Conservation (phyloP, 1,140 invertebrate species). For the Neodiprion lecontei region DNA sequence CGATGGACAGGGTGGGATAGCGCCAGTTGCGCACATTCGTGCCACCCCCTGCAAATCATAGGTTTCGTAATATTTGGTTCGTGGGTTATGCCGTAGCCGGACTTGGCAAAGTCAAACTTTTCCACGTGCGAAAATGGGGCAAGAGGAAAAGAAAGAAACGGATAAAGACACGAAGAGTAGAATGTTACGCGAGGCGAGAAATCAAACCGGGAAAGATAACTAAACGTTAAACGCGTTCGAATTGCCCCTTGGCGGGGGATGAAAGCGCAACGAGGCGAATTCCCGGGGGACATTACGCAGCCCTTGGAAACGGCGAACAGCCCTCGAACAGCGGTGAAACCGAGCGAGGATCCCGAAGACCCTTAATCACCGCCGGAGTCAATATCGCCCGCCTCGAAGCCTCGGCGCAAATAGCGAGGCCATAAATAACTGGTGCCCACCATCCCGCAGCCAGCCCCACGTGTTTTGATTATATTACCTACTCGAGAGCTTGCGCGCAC, state of each 20-base stretch:
- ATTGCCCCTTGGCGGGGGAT: background rate
- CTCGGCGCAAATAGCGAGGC: conserved; percentile 48
- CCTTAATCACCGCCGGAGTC: conserved; percentile 31
- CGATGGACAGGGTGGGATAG: background rate
- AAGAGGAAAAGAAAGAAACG: too few relatives aligned
- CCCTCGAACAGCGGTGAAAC: conserved; percentile 6
- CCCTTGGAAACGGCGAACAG: conserved; percentile 11
- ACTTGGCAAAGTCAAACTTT: background rate
- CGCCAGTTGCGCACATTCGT: background rate
- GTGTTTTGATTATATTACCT: conserved; percentile 63
- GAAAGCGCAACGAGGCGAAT: conserved; percentile 20
- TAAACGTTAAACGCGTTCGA: background rate
- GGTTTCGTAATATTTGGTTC: background rate
- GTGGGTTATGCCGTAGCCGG: background rate
- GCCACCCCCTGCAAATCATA: background rate
- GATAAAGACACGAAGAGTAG: background rate
- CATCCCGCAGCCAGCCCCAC: conserved; percentile 32
- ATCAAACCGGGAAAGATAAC: background rate
- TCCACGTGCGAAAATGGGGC: too few relatives aligned
- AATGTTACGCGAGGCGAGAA: background rate
- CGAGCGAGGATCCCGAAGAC: background rate
- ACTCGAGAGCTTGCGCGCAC: conserved; percentile 27
- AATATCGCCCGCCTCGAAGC: conserved; percentile 38
- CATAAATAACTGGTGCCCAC: conserved; percentile 60
- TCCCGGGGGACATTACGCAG: conserved; percentile 35